phyloP scores from a whole-genome alignment of 2,797 vertebrate species.

The Clarias laeviceps region DNA sequence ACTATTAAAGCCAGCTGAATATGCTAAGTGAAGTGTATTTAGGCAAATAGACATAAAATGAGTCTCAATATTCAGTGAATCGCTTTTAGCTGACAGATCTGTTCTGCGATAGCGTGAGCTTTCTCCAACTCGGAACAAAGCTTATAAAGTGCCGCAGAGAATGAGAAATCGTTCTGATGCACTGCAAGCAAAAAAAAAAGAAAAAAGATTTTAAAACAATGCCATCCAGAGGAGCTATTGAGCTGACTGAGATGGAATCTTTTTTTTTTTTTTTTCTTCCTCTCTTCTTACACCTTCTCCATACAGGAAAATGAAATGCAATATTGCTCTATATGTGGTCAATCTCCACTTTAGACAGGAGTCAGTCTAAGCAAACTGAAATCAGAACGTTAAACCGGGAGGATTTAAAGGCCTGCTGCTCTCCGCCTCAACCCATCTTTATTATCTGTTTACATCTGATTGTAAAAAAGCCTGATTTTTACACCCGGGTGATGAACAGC shows the following conservation, averaged over 20 bases:
- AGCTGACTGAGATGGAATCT: constrained; percentile 13
- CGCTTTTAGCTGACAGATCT: constrained; percentile 2
- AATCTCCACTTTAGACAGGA: constrained; percentile 73
- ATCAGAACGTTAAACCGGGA: constrained; percentile 56
- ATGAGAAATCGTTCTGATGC: constrained; percentile 17
- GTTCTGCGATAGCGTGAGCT: constrained; percentile 1
- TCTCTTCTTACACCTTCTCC: too few species aligned
- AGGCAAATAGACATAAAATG: constrained; percentile 11
- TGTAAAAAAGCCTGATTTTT: constrained; percentile 61
- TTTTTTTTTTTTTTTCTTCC: neutral
- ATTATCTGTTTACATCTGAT: constrained; percentile 65
- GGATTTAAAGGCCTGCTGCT: constrained; percentile 48
- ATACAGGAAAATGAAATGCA: constrained; percentile 26
- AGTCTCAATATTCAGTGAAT: constrained; percentile 5
- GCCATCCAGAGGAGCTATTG: constrained; percentile 9
- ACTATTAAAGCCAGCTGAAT: constrained; percentile 14
- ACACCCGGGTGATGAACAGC: constrained; percentile 41
- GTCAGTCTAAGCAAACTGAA: constrained; percentile 62
- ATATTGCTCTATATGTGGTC: constrained; percentile 61
- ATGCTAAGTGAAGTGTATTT: constrained; percentile 22
- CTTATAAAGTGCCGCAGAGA: constrained; percentile 18
- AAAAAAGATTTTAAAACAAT: constrained; percentile 24
- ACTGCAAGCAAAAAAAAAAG: constrained; percentile 23
- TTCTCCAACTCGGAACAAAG: constrained; percentile 23
- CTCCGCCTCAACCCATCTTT: constrained; percentile 46